Percentiles rank a stretch among this genome's conserved stretches.
These are phyloP conservation scores for Valencia hispanica DNA, from an alignment of 2,797 vertebrate genomes.

Conservation along the genomic window DNA sequence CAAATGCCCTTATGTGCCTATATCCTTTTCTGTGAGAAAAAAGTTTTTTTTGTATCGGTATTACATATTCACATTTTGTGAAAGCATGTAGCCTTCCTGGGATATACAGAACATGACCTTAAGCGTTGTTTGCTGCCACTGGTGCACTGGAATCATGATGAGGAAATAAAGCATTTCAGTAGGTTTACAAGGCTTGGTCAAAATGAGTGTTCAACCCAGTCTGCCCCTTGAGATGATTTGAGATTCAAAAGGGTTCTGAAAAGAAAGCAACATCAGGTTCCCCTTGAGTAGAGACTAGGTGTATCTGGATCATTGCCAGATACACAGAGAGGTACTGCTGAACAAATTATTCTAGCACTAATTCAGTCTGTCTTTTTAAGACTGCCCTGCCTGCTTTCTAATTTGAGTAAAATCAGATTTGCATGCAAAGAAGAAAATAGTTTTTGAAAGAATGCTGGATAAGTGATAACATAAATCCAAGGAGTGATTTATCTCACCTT, in stretches of 20 bases:
- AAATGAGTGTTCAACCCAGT: background rate
- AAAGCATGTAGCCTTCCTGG: background rate
- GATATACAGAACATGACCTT: background rate
- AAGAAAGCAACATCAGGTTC: too few species aligned
- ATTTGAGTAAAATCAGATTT: background rate
- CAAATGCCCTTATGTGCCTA: background rate
- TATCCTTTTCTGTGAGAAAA: background rate
- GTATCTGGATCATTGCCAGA: slow-evolving; percentile 35
- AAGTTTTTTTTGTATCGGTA: background rate
- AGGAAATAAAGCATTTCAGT: background rate
- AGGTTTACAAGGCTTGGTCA: background rate
- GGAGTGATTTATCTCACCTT: slow-evolving; percentile 22
- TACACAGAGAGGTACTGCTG: slow-evolving; percentile 49
- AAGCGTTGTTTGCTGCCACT: background rate
- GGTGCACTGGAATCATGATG: background rate
- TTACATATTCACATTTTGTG: background rate
- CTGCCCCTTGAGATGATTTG: background rate
- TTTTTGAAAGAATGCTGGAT: slow-evolving; percentile 12
- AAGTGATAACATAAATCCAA: slow-evolving; percentile 14
- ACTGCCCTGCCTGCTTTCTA: background rate
- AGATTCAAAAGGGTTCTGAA: background rate
- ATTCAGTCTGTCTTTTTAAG: slow-evolving; percentile 37
- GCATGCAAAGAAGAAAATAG: background rate
- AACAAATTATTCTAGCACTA: slow-evolving; percentile 20
- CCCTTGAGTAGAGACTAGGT: slow-evolving; percentile 1